Percentiles rank a stretch among this genome's conserved stretches.
These are phyloP conservation scores for Eupithecia inturbata DNA, from an alignment of 2,888 invertebrate genomes.

Conservation along the genomic window DNA sequence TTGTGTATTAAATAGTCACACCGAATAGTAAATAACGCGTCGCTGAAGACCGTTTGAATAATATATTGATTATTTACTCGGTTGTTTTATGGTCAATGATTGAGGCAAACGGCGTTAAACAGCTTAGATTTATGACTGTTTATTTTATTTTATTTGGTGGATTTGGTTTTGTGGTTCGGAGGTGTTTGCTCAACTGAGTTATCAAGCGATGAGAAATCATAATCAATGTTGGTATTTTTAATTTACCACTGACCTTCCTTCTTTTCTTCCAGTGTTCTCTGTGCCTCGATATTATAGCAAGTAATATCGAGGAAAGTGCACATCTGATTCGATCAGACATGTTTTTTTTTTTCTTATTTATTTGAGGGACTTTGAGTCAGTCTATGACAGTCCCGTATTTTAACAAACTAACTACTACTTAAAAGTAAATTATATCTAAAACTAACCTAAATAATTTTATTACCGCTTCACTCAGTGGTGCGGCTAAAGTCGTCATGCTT, in stretches of 20 bases:
- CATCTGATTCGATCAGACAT: not conserved
- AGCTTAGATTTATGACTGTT: slow-evolving; percentile 28
- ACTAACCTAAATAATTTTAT: no score
- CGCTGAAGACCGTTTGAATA: slow-evolving; percentile 38
- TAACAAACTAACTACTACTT: no score
- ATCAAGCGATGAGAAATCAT: not conserved
- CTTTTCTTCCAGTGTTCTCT: not conserved
- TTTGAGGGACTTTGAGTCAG: no score
- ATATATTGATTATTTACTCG: slow-evolving; percentile 43
- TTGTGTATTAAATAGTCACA: slow-evolving; percentile 17
- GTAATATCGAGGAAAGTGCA: not conserved
- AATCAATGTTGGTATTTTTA: not conserved
- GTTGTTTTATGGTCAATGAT: slow-evolving; percentile 39
- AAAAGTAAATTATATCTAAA: no score
- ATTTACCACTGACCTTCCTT: not conserved
- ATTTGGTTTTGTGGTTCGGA: slow-evolving; percentile 15
- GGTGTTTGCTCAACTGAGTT: slow-evolving; percentile 10
- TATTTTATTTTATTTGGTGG: slow-evolving; percentile 18
- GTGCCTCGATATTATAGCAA: not conserved
- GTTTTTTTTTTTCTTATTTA: no score
- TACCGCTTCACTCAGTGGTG: no score
- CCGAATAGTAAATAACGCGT: slow-evolving; percentile 38
- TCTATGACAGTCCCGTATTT: no score
- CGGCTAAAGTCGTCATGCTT: no score
- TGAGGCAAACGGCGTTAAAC: slow-evolving; percentile 33